These are phyloP conservation scores for Myotis daubentonii DNA, from an alignment of 2,797 vertebrate genomes.

Conservation along the genomic window DNA sequence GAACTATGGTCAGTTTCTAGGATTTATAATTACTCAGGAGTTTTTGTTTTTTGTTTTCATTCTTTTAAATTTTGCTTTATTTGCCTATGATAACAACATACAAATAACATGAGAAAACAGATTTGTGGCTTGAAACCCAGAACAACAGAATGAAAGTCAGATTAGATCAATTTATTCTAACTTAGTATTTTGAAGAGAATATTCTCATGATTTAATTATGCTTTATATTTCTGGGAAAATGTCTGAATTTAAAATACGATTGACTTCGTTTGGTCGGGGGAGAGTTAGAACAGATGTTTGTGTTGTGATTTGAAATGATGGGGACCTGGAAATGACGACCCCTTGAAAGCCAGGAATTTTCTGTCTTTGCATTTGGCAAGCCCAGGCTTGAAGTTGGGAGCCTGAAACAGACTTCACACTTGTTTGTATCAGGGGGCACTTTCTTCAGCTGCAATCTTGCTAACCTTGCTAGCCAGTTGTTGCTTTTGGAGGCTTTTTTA, in stretches of 20 bases:
- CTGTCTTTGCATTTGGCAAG: background rate
- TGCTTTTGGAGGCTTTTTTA: slow-evolving; percentile 12
- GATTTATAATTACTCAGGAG: background rate
- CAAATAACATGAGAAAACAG: background rate
- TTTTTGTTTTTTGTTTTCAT: background rate
- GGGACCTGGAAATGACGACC: background rate
- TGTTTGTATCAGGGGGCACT: background rate
- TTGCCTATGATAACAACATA: slow-evolving; percentile 5
- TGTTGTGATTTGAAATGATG: slow-evolving; percentile 15
- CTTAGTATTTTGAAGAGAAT: slow-evolving; percentile 28
- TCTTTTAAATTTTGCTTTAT: slow-evolving; percentile 8
- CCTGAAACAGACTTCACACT: background rate
- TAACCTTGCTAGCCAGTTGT: background rate
- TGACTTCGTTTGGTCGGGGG: background rate
- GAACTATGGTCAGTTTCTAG: background rate
- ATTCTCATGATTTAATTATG: background rate
- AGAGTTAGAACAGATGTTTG: slow-evolving; percentile 17
- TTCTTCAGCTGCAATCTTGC: background rate
- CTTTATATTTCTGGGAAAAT: slow-evolving; percentile 25
- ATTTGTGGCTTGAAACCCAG: background rate
- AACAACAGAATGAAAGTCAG: background rate
- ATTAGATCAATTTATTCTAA: slow-evolving; percentile 9
- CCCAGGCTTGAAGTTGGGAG: background rate
- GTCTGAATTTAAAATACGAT: background rate
- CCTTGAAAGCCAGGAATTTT: background rate